phyloP scores from a whole-genome alignment of 2,113 vertebrate genomes.

The Synodontis membranacea region DNA sequence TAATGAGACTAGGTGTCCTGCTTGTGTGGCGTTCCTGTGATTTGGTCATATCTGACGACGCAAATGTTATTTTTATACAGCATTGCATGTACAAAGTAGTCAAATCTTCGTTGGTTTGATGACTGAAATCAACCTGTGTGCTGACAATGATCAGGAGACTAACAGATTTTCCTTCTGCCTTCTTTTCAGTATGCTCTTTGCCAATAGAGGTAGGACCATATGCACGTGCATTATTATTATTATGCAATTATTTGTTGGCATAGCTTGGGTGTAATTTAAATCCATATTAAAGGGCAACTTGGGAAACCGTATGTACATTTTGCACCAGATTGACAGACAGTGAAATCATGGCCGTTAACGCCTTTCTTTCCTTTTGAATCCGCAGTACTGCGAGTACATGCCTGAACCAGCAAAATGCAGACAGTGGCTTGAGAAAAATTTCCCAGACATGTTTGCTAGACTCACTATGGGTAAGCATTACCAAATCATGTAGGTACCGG shows the following conservation, averaged over 20 bases:
- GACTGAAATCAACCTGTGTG: not conserved
- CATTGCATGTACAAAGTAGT: not conserved
- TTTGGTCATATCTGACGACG: no score
- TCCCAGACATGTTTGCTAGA: constrained; percentile 94
- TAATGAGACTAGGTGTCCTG: not conserved
- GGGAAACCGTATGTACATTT: not conserved
- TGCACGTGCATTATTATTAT: not conserved
- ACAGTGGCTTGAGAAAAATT: constrained; percentile 99
- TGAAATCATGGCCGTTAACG: not conserved
- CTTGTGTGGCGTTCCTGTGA: not conserved
- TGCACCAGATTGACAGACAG: not conserved
- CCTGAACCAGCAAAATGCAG: constrained; percentile 96
- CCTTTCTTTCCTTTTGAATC: not conserved
- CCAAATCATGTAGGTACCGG: not conserved
- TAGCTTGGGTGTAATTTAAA: not conserved
- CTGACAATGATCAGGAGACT: not conserved
- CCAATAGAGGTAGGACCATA: constrained; percentile 73
- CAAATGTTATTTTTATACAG: not conserved
- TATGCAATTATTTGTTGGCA: not conserved
- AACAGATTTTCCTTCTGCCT: not conserved
- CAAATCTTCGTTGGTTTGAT: not conserved
- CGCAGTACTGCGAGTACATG: constrained; percentile 98
- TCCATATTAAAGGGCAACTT: not conserved
- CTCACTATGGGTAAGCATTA: constrained; percentile 88
- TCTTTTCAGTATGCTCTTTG: constrained; percentile 75